These are phyloP conservation scores for Alsophila aescularia DNA, from an alignment of 2,888 invertebrate species.

Conservation along the genomic window DNA sequence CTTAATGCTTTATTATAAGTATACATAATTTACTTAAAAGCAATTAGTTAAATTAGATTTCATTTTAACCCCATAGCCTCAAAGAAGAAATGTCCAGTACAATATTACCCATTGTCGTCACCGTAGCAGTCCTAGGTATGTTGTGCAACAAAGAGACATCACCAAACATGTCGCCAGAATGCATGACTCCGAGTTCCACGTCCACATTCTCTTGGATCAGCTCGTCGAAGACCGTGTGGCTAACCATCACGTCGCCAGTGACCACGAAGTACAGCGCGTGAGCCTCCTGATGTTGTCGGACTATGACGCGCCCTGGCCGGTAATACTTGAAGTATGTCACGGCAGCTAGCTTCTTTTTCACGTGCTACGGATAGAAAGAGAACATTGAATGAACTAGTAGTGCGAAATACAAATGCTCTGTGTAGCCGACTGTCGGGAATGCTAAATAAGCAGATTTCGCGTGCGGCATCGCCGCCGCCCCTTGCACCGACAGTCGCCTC, in stretches of 20 bases:
- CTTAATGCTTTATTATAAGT: too few species aligned
- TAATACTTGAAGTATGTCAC: constrained; percentile 86
- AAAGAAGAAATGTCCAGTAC: background rate
- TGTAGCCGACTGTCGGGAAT: too few species aligned
- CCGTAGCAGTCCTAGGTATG: constrained; percentile 85
- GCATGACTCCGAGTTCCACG: constrained; percentile 78
- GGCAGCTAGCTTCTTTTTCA: constrained; percentile 78
- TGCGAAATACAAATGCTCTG: too few species aligned
- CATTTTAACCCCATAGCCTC: too few species aligned
- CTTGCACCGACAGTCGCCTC: too few species aligned
- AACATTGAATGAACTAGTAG: too few species aligned
- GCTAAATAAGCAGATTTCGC: too few species aligned
- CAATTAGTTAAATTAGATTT: too few species aligned
- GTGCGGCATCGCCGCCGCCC: too few species aligned
- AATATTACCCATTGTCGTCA: constrained; percentile 79
- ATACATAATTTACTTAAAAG: too few species aligned
- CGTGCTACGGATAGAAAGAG: constrained; percentile 11
- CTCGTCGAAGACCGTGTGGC: constrained; percentile 79
- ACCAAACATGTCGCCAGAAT: constrained; percentile 86
- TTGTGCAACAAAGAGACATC: constrained; percentile 87
- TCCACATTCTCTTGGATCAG: constrained; percentile 72
- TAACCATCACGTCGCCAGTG: constrained; percentile 81
- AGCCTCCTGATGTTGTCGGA: constrained; percentile 85
- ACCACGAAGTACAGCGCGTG: constrained; percentile 87
- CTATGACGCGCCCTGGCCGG: constrained; percentile 83